phyloP scores from a whole-genome alignment of 2,888 invertebrate species.

The Actias luna region DNA sequence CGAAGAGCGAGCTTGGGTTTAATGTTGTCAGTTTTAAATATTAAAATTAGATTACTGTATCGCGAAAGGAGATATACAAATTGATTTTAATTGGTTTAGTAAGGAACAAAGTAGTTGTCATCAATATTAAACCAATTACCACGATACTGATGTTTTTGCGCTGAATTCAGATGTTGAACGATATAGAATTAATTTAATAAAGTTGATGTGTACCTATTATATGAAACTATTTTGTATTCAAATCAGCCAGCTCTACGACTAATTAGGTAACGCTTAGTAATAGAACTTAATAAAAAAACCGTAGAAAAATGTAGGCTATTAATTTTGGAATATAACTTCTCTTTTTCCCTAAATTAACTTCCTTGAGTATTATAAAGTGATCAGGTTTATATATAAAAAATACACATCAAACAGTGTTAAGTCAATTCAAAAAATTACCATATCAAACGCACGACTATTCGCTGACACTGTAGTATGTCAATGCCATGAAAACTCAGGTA shows the following conservation, averaged over 20 bases:
- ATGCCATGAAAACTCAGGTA: too few species aligned
- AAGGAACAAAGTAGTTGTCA: slow-evolving; percentile 22
- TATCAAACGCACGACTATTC: slow-evolving; percentile 71
- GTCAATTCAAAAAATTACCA: slow-evolving; percentile 69
- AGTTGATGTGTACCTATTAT: neutral
- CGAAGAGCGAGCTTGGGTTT: slow-evolving; percentile 60
- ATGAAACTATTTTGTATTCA: neutral
- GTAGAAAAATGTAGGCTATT: too few species aligned
- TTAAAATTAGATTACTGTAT: slow-evolving; percentile 71
- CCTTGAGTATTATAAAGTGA: too few species aligned
- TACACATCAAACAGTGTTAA: too few species aligned
- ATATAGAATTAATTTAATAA: neutral
- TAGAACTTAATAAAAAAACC: too few species aligned
- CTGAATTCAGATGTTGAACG: neutral
- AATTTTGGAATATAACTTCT: too few species aligned
- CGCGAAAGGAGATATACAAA: slow-evolving; percentile 57
- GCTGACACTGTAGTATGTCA: slow-evolving; percentile 57
- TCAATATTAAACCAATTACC: neutral
- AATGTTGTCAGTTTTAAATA: slow-evolving; percentile 74
- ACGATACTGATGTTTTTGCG: neutral
- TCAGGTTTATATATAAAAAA: too few species aligned
- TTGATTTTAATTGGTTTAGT: slow-evolving; percentile 49
- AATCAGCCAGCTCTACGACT: too few species aligned
- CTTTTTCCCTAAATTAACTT: neutral
- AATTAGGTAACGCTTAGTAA: too few species aligned